Conservation (phyloP, 2,113 vertebrate species). For the Baryphthengus martii region DNA sequence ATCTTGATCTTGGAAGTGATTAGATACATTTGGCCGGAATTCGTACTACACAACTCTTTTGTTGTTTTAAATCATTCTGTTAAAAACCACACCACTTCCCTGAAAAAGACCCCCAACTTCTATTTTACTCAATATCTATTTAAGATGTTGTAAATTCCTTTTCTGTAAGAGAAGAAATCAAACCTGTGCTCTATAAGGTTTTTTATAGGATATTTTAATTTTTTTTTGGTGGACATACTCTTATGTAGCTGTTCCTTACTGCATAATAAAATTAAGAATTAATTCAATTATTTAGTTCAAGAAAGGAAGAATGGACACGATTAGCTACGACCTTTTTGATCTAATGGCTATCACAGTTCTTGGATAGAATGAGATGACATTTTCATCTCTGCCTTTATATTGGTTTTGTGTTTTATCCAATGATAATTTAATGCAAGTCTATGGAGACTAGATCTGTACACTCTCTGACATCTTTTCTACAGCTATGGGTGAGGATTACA, state of each 20-base stretch:
- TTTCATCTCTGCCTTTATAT: background rate
- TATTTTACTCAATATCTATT: background rate
- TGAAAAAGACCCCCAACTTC: background rate
- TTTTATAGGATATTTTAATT: background rate
- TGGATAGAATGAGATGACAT: background rate
- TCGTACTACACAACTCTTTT: background rate
- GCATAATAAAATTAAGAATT: background rate
- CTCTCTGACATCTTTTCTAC: background rate
- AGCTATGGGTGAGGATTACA: background rate
- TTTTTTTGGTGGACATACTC: background rate
- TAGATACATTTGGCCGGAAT: background rate
- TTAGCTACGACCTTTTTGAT: background rate
- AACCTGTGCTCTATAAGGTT: rapidly evolving
- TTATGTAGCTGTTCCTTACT: background rate
- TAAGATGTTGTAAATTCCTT: background rate
- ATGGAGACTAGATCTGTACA: background rate
- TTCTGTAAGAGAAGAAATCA: background rate
- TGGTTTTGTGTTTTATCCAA: background rate
- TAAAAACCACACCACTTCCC: rapidly evolving
- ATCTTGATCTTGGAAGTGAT: background rate
- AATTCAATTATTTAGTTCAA: background rate
- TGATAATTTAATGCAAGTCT: background rate
- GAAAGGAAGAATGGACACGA: background rate
- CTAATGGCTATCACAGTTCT: background rate
- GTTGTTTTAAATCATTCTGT: background rate